These are phyloP conservation scores for Mycteria americana DNA, from an alignment of 2,797 vertebrate species.

Conservation along the genomic window DNA sequence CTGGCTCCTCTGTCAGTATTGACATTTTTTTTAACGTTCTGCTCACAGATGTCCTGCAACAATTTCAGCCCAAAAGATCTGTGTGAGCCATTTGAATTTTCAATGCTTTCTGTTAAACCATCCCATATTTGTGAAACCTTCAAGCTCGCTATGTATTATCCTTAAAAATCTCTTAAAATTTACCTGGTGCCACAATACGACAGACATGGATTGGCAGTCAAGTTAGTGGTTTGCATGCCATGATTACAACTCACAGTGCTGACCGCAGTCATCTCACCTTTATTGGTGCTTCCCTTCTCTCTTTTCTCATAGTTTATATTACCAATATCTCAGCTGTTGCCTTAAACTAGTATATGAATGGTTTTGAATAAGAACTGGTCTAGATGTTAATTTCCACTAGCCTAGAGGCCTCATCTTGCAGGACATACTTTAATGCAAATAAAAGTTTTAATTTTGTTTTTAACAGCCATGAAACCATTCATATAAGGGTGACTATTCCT, in stretches of 20 bases:
- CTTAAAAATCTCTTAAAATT: neutral
- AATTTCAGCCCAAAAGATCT: neutral
- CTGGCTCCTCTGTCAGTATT: neutral
- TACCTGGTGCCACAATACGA: neutral
- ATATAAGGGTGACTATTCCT: neutral
- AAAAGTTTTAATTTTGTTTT: neutral
- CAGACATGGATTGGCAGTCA: rapidly evolving
- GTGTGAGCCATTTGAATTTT: neutral
- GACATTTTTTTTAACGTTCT: neutral
- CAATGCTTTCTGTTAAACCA: neutral
- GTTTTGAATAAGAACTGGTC: neutral
- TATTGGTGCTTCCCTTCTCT: neutral
- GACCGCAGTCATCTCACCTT: neutral
- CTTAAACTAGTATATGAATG: neutral
- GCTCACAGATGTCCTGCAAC: neutral
- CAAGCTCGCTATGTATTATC: neutral
- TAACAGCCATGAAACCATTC: neutral
- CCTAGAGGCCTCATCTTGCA: neutral
- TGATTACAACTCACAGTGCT: neutral
- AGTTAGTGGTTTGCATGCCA: rapidly evolving
- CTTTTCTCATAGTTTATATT: neutral
- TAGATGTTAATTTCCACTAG: neutral
- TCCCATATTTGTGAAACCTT: neutral
- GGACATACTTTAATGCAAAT: neutral
- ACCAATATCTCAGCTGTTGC: neutral